These are phyloP conservation scores for Clitarchus hookeri DNA, from an alignment of 2,888 invertebrate genomes.

Conservation along the genomic window DNA sequence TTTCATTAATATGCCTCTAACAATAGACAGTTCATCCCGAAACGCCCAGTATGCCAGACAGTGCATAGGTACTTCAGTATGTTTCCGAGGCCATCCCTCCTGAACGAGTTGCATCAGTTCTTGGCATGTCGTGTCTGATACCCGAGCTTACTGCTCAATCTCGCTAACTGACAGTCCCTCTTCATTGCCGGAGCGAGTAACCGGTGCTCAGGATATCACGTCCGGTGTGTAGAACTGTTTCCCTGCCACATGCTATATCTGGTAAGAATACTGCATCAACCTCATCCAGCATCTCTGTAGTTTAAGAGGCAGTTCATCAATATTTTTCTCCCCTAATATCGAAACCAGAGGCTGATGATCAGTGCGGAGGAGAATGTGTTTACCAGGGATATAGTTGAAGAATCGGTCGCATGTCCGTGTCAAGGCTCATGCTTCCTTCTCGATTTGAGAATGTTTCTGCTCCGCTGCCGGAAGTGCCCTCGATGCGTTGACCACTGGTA, in stretches of 20 bases:
- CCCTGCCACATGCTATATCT: background rate
- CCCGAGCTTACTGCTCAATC: background rate
- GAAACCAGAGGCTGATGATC: too few relatives aligned
- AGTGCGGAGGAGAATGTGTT: background rate
- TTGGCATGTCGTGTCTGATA: background rate
- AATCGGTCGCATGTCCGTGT: background rate
- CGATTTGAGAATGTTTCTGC: too few relatives aligned
- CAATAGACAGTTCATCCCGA: too few relatives aligned
- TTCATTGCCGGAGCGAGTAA: background rate
- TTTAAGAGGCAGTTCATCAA: background rate
- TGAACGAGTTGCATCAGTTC: background rate
- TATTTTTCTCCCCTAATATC: background rate
- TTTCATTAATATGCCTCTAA: too few relatives aligned
- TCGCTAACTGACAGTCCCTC: background rate
- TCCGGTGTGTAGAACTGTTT: background rate
- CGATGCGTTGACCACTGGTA: background rate
- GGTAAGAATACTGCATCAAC: background rate
- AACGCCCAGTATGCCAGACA: background rate
- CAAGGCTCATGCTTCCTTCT: background rate
- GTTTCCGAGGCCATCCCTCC: background rate
- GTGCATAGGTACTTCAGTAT: background rate
- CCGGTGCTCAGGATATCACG: background rate
- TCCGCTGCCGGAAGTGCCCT: background rate
- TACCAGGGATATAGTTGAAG: background rate
- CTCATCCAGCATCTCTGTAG: background rate